A percentile compares a stretch with the other conserved stretches of the same genome.
Conservation (phyloP, 2,888 invertebrate genomes). For the Cataglyphis rosenhaueri region DNA sequence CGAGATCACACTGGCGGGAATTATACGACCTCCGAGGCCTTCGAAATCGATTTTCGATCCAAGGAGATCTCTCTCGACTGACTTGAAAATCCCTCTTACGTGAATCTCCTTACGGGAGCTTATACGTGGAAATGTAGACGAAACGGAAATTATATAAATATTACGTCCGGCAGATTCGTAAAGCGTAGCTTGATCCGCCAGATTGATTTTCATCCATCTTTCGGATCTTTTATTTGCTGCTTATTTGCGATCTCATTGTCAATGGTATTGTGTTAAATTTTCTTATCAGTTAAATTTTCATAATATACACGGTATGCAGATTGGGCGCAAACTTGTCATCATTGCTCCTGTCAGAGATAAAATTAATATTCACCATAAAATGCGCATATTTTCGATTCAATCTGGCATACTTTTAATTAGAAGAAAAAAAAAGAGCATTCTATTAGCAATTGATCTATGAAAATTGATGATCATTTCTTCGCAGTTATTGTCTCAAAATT, state of each 20-base stretch:
- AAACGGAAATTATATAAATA: constrained; percentile 18
- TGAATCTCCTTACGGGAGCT: neutral
- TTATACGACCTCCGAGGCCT: constrained; percentile 53
- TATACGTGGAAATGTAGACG: neutral
- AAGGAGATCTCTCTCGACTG: constrained; percentile 52
- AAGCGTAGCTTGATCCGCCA: no score
- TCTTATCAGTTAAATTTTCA: neutral
- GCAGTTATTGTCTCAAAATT: neutral
- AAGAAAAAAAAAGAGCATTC: neutral
- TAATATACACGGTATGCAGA: neutral
- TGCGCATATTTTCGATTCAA: neutral
- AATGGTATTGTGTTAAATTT: neutral
- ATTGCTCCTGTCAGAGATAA: neutral
- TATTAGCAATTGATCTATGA: neutral
- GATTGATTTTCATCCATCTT: no score
- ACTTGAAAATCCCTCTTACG: constrained; percentile 51
- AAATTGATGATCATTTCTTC: neutral
- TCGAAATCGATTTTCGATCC: constrained; percentile 59
- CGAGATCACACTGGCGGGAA: constrained; percentile 19
- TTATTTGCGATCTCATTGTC: neutral
- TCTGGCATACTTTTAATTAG: neutral
- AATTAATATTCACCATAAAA: constrained; percentile 9
- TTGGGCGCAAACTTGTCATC: neutral
- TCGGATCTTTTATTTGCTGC: neutral
- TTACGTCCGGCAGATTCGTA: neutral